Evolutionary conservation across 1,140 invertebrate species (phyloP), one percentile per base, ranked within the genome.

Genomic region (Drosophila subpulchrella): DNA sequence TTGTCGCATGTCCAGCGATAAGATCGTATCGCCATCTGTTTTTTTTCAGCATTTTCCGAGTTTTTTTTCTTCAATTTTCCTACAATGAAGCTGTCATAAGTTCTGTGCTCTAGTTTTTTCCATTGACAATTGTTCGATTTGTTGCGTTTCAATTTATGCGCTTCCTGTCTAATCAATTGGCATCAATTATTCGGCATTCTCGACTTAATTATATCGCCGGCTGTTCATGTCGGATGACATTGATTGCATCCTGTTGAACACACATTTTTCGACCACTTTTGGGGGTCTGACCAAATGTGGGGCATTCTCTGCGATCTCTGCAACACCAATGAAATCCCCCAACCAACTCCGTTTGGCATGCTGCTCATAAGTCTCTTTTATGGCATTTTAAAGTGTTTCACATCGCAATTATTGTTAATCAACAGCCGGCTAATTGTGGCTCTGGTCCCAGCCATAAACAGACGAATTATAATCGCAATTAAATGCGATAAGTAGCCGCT

Each of bases 91-190:
- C 54, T 54, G 70, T 73, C 67, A 73, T 73, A 73, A 73, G 58
- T 38, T 71, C 50, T 70, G 13, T 71, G 68, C 51, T 50, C 65
- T 71, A 44, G 12, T 46, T 46, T 50, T 11, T 32, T 4, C 6
- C 20, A 54, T 34, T 38, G 27, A 17, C 42, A 71, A 72, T 50
- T 24, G 34, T 27, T 61, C 48, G 39, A 32, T 36, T 65, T n/a
- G 11, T 30, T 38, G 39, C 17, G 36, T 34, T 41, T 15, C 39
- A 81, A 86, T 81, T 86, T 86, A 78, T 86, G 54, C 66, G 66
- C 66, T 86, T 86, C 82, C 83, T 86, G 82, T 82, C 73, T 73
- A 74, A 61, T 78, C 75, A 50, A 82, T 70, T 76, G 46, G n/a
- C 36, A 42, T 78, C 66, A 76, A 72, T 68, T 76, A 76, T 72